phyloP scores from a whole-genome alignment of 2,113 vertebrate genomes.

The Pristiophorus japonicus region DNA sequence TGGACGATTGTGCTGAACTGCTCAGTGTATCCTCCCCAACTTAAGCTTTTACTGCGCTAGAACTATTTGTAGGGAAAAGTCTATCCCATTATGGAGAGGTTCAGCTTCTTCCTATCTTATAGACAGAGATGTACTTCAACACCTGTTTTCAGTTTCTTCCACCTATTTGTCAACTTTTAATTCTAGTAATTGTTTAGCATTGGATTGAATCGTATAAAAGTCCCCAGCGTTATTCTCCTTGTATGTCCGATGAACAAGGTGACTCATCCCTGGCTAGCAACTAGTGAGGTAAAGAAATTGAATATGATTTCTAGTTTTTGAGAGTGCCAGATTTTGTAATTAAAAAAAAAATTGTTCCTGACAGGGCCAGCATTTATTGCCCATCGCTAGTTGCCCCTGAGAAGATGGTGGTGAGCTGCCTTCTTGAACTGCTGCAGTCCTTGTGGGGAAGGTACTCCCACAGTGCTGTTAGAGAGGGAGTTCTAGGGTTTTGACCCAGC shows the following conservation, averaged over 20 bases:
- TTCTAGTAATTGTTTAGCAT: background rate
- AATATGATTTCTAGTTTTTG: background rate
- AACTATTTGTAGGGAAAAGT: background rate
- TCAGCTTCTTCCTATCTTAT: background rate
- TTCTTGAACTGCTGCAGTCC: too few species aligned
- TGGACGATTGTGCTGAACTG: background rate
- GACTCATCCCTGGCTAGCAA: background rate
- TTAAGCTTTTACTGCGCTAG: background rate
- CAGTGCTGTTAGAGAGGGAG: too few species aligned
- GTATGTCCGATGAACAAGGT: background rate
- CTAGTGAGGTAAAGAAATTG: background rate
- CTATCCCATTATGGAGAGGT: too few species aligned
- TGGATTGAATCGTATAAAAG: too few species aligned
- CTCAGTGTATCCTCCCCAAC: background rate
- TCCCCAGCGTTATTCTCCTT: background rate
- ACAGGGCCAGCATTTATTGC: too few species aligned
- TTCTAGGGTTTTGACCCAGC: too few species aligned
- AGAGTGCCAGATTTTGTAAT: background rate
- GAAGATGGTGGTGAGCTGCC: too few species aligned
- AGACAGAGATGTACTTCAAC: background rate
- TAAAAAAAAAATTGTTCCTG: too few species aligned
- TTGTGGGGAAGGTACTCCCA: too few species aligned
- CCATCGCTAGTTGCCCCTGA: too few species aligned
- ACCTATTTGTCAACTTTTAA: background rate
- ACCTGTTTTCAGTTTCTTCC: background rate